Conservation (phyloP, 2,888 invertebrate species). For the Rhabditophanes sp. region DNA sequence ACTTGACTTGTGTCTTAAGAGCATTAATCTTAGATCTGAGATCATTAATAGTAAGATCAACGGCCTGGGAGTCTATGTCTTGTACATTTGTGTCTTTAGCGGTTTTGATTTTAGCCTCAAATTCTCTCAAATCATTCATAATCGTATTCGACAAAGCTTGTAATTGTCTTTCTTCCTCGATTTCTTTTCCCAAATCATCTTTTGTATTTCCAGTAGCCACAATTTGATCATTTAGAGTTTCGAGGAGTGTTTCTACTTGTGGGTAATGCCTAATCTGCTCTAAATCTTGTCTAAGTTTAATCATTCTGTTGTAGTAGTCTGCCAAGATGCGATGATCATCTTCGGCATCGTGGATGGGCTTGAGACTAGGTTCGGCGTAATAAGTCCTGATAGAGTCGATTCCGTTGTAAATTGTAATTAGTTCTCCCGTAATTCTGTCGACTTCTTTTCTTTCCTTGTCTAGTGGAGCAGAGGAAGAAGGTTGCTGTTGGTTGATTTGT, state of each 20-base stretch:
- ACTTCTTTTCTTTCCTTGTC: too few relatives aligned
- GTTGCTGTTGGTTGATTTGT: too few relatives aligned
- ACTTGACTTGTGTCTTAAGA: slow-evolving; percentile 14
- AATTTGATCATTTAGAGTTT: slow-evolving; percentile 2
- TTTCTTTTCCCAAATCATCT: slow-evolving; percentile 7
- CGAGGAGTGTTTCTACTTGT: too few relatives aligned
- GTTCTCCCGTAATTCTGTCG: slow-evolving; percentile 1
- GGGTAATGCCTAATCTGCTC: too few relatives aligned
- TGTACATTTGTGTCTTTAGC: slow-evolving; percentile 6
- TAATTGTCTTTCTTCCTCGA: slow-evolving; percentile 16
- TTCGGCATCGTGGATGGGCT: slow-evolving; percentile 12
- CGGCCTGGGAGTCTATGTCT: slow-evolving; percentile 6
- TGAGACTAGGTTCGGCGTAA: slow-evolving; percentile 11
- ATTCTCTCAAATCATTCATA: slow-evolving; percentile 7
- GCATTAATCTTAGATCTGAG: slow-evolving; percentile 15
- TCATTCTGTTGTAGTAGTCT: too few relatives aligned
- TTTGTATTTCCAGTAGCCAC: slow-evolving; percentile 3
- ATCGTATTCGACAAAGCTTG: slow-evolving; percentile 14
- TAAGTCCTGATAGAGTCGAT: slow-evolving; percentile 8
- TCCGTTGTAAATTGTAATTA: slow-evolving; percentile 7
- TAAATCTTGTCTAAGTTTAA: too few relatives aligned
- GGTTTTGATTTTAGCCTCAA: slow-evolving; percentile 10
- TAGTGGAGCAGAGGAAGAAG: too few relatives aligned
- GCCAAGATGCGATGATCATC: too few relatives aligned
- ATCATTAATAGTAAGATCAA: slow-evolving; percentile 4